Evolutionary conservation across 2,888 invertebrate genomes (phyloP).

Genomic region (Mythimna impura): DNA sequence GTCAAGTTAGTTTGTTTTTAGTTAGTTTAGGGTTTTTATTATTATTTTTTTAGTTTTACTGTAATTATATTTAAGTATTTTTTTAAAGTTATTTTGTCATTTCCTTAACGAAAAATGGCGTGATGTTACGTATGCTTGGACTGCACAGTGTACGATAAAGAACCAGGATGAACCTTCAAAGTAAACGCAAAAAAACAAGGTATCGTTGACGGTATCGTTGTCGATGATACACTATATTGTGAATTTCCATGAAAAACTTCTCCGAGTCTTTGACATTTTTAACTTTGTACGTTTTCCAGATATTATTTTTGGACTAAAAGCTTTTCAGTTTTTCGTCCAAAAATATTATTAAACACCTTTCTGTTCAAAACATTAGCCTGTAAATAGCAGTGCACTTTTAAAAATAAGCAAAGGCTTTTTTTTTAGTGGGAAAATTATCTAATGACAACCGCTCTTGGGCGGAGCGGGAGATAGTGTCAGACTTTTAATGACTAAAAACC

Average conservation of each 20-base stretch:
- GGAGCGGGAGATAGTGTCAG: no score
- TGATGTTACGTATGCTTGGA: neutral
- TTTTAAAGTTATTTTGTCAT: no score
- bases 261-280: neutral
- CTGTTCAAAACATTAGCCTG: neutral
- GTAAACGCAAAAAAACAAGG: neutral
- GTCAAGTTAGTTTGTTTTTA: no score
- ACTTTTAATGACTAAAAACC: no score
- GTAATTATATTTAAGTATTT: no score
- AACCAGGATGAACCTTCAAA: neutral
- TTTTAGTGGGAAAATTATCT: no score
- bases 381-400: neutral
- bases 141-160: neutral
- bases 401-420: no score
- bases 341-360: conserved; percentile 4
- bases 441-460: no score
- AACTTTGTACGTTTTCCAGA: conserved; percentile 5
- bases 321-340: conserved; percentile 7
- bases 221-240: neutral
- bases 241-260: neutral
- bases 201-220: neutral
- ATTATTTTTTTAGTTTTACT: no score
- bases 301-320: neutral
- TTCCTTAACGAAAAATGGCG: no score
- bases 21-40: no score